phyloP scores from a whole-genome alignment of 1,140 invertebrate species.

The Battus philenor region DNA sequence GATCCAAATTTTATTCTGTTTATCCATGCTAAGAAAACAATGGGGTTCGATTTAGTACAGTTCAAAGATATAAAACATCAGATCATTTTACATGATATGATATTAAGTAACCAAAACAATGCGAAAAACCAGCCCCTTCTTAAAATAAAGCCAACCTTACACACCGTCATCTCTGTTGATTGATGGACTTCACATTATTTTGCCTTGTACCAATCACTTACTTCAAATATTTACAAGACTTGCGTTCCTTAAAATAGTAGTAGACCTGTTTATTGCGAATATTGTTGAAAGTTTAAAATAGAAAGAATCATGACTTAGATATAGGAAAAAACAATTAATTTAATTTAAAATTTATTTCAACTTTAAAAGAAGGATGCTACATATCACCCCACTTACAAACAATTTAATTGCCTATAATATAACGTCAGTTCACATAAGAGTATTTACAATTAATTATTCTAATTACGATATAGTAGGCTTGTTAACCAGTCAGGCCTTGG shows the following conservation, averaged over 20 bases:
- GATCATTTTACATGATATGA: too few species aligned
- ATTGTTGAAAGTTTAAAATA: too few species aligned
- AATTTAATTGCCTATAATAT: slow-evolving; percentile 51
- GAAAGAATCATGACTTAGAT: too few species aligned
- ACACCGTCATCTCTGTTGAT: slow-evolving; percentile 3
- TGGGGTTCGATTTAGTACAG: too few species aligned
- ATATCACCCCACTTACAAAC: slow-evolving; percentile 58
- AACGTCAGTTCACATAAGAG: slow-evolving; percentile 60
- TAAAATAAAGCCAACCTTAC: too few species aligned
- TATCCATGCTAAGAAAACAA: too few species aligned
- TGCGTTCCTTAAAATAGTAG: too few species aligned
- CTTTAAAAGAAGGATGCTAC: slow-evolving; percentile 61
- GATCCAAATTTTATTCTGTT: too few species aligned
- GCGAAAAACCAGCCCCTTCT: too few species aligned
- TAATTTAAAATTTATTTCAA: slow-evolving; percentile 64
- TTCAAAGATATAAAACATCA: too few species aligned
- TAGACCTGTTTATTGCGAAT: too few species aligned
- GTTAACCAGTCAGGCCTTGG: slow-evolving; percentile 72
- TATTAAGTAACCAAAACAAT: too few species aligned
- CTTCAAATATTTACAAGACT: not conserved
- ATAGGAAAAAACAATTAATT: slow-evolving; percentile 9
- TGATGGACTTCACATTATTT: slow-evolving; percentile 3
- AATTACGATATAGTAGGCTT: slow-evolving; percentile 63
- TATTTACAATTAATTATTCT: slow-evolving; percentile 49
- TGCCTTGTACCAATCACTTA: not conserved